Evolutionary conservation across 2,888 invertebrate species (phyloP), one percentile per base, ranked within the genome.

Genomic region (Phortica okadai): DNA sequence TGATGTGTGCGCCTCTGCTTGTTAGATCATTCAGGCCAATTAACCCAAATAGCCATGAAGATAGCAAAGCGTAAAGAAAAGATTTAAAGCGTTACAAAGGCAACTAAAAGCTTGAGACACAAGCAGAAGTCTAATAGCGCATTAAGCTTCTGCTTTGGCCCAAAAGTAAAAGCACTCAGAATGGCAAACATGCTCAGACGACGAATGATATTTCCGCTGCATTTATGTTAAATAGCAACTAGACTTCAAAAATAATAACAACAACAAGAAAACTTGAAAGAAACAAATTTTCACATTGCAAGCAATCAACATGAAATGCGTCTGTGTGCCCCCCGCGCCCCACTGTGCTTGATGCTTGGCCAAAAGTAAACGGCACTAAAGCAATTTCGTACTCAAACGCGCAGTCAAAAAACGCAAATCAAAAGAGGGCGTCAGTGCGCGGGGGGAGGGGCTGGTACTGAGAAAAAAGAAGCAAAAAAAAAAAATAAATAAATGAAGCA

Each of bases 301-400:
- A 50, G 33, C 33, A 33, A 33, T 33, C 50, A 50, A 14, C 50
- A 50, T 50, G 8, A 14, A 33, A 33, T 4, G 33, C 1, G 33
- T 21, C 21, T 4, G 33, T 33, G 50, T 2, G 50, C 50, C 14
- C 50, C 8, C 8, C 50, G 6, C 50, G 0, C 50, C 10, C 50
- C 50, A 50, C 21, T 21, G 21, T 21, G 21, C 21, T 21, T 50
- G 4, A 50, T 33, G 14, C 50, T 50, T 14, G 50, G 10, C 50
- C 6, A 50, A 33, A 2, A 5, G 33, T 33, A 33, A 50, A 14
- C 50, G 50, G 50, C 50, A 50, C 50, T 41, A 41, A 66, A 66
- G 42, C 41, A 42, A 41, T 66, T 66, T 66, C 41, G 66, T 41
- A 66, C 66, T 66, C 14, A 66, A 66, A 59, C 21, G 16, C 21